Base-by-base conservation (phyloP, 2,888 invertebrate genomes). In the Heterodera filipjevi region DNA sequence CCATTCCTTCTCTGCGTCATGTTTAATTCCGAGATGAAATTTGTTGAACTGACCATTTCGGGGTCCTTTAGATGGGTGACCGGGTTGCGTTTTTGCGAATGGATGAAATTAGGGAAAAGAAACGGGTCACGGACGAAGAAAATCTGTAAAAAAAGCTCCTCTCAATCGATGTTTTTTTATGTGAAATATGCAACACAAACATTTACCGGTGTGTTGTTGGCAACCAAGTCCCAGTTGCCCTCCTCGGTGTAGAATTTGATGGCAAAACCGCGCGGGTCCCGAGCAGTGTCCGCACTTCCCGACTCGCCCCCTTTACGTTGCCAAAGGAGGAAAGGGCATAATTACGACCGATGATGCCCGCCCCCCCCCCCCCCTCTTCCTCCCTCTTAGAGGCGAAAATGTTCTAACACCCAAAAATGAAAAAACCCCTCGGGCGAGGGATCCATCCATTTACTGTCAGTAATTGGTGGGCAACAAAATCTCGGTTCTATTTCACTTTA, bases 11-110 rank as follows among this genome's bases (percentile, higher is more conserved):
- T 75, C 46, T n/a, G 19, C 19, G 2, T 19, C 16, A 71, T 2
- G 35, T 12, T 74, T 5, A n/a, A 27, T 64, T 14, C 1, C n/a
- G n/a, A n/a, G n/a, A n/a, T n/a, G n/a, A n/a, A n/a, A n/a, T n/a
- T n/a, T n/a, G n/a, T n/a, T n/a, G n/a, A 16, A 59, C 33, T 49
- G 19, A 64, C 64, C 73, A 77, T 79, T 74, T 53, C 32, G 16
- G 73, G 30, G 59, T 92, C 93, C 91, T 95, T 95, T 68, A 96
- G 91, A 86, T 92, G 90, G 0, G 92, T 92, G 35, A 87, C 93
- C 0, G 98, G 98, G 90, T 98, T 97, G 83, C 97, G 92, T 90
- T 97, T 98, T 90, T 96, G 96, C 0, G 96, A 95, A 90, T 97
- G 97, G 86, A 98, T 95, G 89, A 98, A 96, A 89, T 94, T 95